Evolutionary conservation across 2,888 invertebrate genomes (phyloP).

Genomic region (Arrhopalites spinosus): DNA sequence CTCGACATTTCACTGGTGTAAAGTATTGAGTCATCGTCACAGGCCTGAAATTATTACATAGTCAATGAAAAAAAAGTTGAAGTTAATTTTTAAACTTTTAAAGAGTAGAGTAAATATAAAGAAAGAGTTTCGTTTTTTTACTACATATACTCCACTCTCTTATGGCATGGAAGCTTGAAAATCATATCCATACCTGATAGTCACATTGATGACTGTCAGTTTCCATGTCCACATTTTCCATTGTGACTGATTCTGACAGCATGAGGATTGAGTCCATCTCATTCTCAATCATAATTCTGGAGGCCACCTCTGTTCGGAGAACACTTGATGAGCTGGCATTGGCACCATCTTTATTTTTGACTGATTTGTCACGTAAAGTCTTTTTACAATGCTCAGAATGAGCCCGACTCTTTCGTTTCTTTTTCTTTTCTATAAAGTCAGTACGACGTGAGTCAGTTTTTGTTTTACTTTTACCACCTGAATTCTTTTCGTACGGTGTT

Average conservation of each 20-base stretch:
- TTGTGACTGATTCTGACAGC: neutral
- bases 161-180: too few species aligned
- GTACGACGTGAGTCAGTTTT: slow-evolving; percentile 14
- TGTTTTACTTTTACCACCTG: slow-evolving; percentile 7
- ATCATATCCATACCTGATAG: neutral
- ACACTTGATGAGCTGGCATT: neutral
- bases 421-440: slow-evolving; percentile 29
- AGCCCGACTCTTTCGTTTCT: slow-evolving; percentile 19
- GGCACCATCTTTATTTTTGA: neutral
- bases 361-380: slow-evolving; percentile 1
- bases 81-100: too few species aligned
- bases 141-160: too few species aligned
- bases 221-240: slow-evolving; percentile 35
- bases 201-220: slow-evolving; percentile 49
- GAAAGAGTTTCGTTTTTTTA: too few species aligned
- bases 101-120: too few species aligned
- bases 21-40: slow-evolving; percentile 55
- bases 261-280: neutral
- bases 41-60: slow-evolving; percentile 52
- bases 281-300: slow-evolving; percentile 20
- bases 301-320: neutral
- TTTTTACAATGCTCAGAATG: slow-evolving; percentile 5
- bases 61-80: too few species aligned
- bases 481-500: slow-evolving; percentile 24
- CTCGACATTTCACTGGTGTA: slow-evolving; percentile 22